These are phyloP conservation scores for Turritopsis dohrnii DNA, from an alignment of 30 jellyfish, hydroid and myxozoan genomes.

Conservation along the genomic window DNA sequence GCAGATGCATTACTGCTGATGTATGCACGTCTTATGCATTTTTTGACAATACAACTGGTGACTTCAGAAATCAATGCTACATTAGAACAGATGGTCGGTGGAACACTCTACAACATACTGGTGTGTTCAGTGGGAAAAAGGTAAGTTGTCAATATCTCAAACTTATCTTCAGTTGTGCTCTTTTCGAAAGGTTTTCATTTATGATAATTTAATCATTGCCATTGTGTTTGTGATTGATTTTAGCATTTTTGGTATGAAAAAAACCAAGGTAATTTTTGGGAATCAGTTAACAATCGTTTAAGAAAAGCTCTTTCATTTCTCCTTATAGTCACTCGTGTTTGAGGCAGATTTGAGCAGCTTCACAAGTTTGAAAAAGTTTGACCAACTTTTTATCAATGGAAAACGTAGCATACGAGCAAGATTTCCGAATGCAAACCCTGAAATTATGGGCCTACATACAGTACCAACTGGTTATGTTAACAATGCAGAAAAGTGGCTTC, in stretches of 20 bases:
- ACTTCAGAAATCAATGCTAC: constrained; percentile 67
- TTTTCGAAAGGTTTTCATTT: background rate
- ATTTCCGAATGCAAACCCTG: constrained; percentile 96
- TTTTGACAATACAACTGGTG: constrained; percentile 53
- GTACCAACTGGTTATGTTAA: constrained; percentile 80
- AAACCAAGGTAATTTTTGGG: background rate
- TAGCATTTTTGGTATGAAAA: no score
- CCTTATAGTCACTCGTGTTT: constrained; percentile 54
- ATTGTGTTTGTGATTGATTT: background rate
- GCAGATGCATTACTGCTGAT: constrained; percentile 44
- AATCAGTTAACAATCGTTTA: background rate
- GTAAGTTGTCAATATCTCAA: constrained; percentile 44
- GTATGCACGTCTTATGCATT: constrained; percentile 72
- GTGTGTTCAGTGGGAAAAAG: constrained; percentile 78
- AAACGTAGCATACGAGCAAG: constrained; percentile 86
- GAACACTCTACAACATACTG: constrained; percentile 61
- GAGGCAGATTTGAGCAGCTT: constrained; percentile 66
- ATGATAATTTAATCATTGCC: background rate
- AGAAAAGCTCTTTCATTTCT: no score
- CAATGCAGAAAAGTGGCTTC: constrained; percentile 83
- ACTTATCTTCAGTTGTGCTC: background rate
- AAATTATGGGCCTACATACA: constrained; percentile 80
- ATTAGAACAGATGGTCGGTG: constrained; percentile 83
- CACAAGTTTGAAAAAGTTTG: constrained; percentile 43
- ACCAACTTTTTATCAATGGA: constrained; percentile 66